These are phyloP conservation scores for Neoscelio sp. DNA, from an alignment of 2,888 invertebrate genomes.

Conservation along the genomic window DNA sequence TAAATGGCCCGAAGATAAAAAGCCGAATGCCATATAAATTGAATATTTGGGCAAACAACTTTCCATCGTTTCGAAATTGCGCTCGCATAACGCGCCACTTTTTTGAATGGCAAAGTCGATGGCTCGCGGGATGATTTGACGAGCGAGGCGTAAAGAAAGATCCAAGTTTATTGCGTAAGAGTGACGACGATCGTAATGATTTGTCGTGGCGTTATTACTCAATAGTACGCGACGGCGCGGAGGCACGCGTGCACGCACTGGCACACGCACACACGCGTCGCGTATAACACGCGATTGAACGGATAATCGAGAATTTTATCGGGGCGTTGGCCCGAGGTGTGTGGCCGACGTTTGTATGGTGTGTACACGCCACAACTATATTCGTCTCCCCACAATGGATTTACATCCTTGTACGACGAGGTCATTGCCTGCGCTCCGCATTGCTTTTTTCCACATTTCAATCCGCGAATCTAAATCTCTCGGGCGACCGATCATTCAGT, in stretches of 20 bases:
- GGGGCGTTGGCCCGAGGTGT: slow-evolving; percentile 74
- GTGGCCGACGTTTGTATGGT: slow-evolving; percentile 62
- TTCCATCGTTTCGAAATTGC: slow-evolving; percentile 58
- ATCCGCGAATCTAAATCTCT: slow-evolving; percentile 19
- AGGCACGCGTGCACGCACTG: slow-evolving; percentile 66
- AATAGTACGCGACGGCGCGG: slow-evolving; percentile 51
- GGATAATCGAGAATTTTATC: slow-evolving; percentile 75
- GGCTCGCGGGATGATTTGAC: slow-evolving; percentile 14
- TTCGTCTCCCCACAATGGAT: slow-evolving; percentile 63
- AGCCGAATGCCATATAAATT: slow-evolving; percentile 45
- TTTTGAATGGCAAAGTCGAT: too few species aligned
- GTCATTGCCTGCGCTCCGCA: slow-evolving; percentile 60
- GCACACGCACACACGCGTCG: slow-evolving; percentile 51
- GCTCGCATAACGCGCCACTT: slow-evolving; percentile 51
- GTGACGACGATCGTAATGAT: slow-evolving; percentile 35
- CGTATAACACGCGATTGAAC: slow-evolving; percentile 65
- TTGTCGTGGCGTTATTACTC: slow-evolving; percentile 65
- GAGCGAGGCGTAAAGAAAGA: slow-evolving; percentile 33
- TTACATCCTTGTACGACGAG: slow-evolving; percentile 61
- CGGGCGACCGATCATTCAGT: background rate
- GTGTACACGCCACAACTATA: slow-evolving; percentile 55
- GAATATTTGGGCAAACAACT: slow-evolving; percentile 59
- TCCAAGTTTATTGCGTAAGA: slow-evolving; percentile 46
- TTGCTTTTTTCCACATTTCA: slow-evolving; percentile 44
- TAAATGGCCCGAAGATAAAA: slow-evolving; percentile 24